Percentiles rank a stretch among this genome's conserved stretches.
Evolutionary conservation across 2,113 vertebrate species (phyloP).

Genomic region (Scomber japonicus): DNA sequence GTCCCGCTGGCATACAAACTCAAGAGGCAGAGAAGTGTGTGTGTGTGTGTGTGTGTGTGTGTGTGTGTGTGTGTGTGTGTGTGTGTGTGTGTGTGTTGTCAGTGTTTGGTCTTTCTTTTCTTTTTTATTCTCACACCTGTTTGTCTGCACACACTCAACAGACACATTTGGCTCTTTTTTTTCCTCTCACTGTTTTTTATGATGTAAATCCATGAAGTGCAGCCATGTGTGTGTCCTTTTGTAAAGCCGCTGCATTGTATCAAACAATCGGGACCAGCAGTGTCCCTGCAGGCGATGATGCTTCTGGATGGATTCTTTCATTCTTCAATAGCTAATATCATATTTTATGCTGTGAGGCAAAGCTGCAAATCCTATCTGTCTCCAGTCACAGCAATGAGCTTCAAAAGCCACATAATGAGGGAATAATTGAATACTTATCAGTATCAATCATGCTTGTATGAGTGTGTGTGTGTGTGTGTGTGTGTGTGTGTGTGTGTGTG

Average conservation of each 20-base stretch:
- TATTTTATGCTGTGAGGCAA: conserved; percentile 52
- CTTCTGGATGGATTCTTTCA: conserved; percentile 40
- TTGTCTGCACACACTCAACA: conserved; percentile 18
- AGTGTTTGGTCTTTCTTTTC: background rate
- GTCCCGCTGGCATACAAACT: conserved; percentile 44
- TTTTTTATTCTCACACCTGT: conserved; percentile 42
- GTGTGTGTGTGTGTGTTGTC: conserved; percentile 11
- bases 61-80: background rate
- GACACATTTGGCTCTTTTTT: conserved; percentile 28
- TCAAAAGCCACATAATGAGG: conserved; percentile 69
- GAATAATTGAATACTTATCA: conserved; percentile 72
- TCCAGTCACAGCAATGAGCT: conserved; percentile 47
- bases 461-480: conserved; percentile 2
- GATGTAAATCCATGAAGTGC: conserved; percentile 53
- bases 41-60: conserved; percentile 2
- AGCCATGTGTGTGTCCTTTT: conserved; percentile 58
- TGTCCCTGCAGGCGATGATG: conserved; percentile 29
- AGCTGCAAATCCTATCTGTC: conserved; percentile 60
- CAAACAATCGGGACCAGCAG: conserved; percentile 35
- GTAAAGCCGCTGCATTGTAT: conserved; percentile 50
- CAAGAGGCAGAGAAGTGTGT: conserved; percentile 4
- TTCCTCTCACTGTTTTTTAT: conserved; percentile 48
- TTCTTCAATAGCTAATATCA: conserved; percentile 46
- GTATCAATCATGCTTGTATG: conserved; percentile 39
- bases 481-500: conserved; percentile 9